These are phyloP conservation scores for Temnopleurus reevesii DNA, from an alignment of 53 echinoderm and acorn worm genomes.

Conservation along the genomic window DNA sequence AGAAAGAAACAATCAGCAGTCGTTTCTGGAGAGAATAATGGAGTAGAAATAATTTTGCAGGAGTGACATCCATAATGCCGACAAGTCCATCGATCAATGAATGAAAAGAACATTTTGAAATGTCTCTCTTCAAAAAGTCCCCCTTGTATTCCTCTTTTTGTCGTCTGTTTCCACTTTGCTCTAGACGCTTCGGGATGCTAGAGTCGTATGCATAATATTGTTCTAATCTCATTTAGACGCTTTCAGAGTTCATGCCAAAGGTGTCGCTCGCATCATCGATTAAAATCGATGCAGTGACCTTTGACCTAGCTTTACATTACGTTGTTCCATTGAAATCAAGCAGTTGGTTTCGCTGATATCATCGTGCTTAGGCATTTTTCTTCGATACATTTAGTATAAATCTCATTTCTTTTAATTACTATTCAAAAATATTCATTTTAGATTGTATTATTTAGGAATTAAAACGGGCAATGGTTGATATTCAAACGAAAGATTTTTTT, in stretches of 20 bases:
- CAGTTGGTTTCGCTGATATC: not conserved
- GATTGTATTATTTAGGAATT: no score
- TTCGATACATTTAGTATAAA: no score
- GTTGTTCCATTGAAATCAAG: not conserved
- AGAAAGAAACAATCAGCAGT: not conserved
- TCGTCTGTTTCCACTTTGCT: not conserved
- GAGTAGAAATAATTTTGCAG: not conserved
- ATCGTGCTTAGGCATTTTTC: not conserved
- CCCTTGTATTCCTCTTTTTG: not conserved
- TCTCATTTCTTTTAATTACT: no score
- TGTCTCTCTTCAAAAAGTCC: not conserved
- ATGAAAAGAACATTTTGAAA: not conserved
- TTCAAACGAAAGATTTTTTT: no score
- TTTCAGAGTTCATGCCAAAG: not conserved
- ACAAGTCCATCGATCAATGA: not conserved
- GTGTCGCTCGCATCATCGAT: not conserved
- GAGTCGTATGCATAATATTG: not conserved
- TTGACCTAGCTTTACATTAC: not conserved
- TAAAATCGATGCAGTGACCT: not conserved
- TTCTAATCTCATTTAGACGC: not conserved
- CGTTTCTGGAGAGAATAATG: not conserved
- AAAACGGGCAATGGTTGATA: no score
- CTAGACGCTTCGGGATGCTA: not conserved
- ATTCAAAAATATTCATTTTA: no score
- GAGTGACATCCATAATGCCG: not conserved